These are phyloP conservation scores for Lepidotrigona ventralis DNA, from an alignment of 1,140 invertebrate species.

Conservation along the genomic window DNA sequence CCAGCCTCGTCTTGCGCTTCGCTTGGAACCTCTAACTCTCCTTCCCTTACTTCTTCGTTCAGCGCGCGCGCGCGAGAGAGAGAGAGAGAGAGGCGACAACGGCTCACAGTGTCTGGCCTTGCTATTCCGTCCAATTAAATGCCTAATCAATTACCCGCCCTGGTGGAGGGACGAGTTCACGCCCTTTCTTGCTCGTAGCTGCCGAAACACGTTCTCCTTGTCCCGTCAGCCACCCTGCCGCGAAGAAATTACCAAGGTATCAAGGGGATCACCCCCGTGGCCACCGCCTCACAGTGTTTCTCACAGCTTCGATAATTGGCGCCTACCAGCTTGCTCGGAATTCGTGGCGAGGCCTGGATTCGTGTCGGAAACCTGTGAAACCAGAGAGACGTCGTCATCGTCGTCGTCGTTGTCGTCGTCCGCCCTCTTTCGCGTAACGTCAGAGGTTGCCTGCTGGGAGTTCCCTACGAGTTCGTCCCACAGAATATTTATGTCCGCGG, in stretches of 20 bases:
- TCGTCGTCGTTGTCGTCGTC: no score
- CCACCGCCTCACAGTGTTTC: not conserved
- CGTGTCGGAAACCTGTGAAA: not conserved
- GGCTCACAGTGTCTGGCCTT: conserved; percentile 53
- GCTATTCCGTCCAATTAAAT: conserved; percentile 73
- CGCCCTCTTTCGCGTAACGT: no score
- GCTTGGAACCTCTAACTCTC: not conserved
- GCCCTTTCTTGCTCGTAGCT: conserved; percentile 58
- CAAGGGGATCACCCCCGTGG: not conserved
- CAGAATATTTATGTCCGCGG: not conserved
- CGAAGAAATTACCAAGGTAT: conserved; percentile 21
- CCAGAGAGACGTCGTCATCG: no score
- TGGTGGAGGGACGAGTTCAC: conserved; percentile 31
- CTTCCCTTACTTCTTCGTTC: not conserved
- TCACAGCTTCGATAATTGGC: not conserved
- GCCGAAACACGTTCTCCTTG: conserved; percentile 27
- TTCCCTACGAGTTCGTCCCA: no score
- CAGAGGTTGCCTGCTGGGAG: no score
- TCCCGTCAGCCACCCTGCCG: not conserved
- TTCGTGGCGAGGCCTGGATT: not conserved
- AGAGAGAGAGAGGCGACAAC: conserved; percentile 28
- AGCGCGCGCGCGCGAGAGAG: not conserved
- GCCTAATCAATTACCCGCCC: conserved; percentile 69
- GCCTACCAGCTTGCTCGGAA: not conserved
- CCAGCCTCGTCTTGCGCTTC: conserved; percentile 54